Evolutionary conservation across 2,888 invertebrate species (phyloP), one percentile per base, ranked within the genome.

Genomic region (Oeneis ivallda): DNA sequence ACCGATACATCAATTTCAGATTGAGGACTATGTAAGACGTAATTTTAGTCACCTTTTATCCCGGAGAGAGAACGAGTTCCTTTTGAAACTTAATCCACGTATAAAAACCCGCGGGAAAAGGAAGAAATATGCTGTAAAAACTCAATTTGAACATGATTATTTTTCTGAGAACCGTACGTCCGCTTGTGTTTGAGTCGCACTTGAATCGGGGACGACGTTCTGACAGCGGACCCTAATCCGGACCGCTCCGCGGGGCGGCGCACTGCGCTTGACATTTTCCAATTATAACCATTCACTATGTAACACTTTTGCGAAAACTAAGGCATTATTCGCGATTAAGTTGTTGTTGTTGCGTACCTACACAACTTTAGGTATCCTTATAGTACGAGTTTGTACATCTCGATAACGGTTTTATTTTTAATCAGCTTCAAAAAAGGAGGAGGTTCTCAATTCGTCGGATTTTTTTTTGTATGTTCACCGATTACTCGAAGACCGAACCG

Each of bases 201-300:
- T 47, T 57, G 53, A 64, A 63, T 65, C 70, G 70, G 69, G 76
- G 75, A 76, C 79, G 82, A 79, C 83, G 81, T 82, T 84, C 82
- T 87, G 87, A 88, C 88, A 85, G 84, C 76, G 70, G 82, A 85
- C 87, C 88, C 87, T 87, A 87, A 86, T 87, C 85, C 83, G 71
- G 75, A 69, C 79, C 74, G 78, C 88, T 78, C 87, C 80, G 83
- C 85, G 84, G 88, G 88, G 84, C 83, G 87, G 82, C 86, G 79
- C 80, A 71, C 81, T 88, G 88, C 79, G 72, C 71, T 75, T 86
- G 88, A 88, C 88, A 74, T 86, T 88, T 87, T 88, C 80, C 85
- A 85, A 84, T 85, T 89, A 89, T 83, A 87, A 85, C 81, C 83
- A 85, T 83, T 87, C 83, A 84, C 83, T 80, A 80, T 83, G 84